A percentile compares a stretch with the other conserved stretches of the same genome.
phyloP scores from a whole-genome alignment of 2,888 invertebrate species.

The Chrysomela aeneicollis region DNA sequence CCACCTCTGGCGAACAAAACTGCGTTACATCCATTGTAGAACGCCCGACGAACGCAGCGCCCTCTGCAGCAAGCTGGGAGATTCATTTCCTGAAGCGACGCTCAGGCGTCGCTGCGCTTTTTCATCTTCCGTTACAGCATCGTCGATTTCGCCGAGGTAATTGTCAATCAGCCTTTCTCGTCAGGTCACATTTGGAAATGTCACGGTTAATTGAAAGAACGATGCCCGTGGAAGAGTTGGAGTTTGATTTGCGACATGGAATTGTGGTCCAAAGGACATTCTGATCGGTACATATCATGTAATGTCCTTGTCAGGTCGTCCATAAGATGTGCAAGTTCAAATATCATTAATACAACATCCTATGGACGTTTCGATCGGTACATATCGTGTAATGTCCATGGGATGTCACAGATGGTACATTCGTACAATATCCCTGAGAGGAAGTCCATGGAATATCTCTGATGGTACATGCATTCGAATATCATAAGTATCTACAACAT shows the following conservation, averaged over 20 bases:
- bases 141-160: neutral
- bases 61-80: neutral
- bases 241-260: slow-evolving; percentile 2
- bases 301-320: no score
- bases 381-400: no score
- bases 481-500: no score
- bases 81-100: neutral
- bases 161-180: slow-evolving; percentile 1
- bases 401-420: no score
- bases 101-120: neutral
- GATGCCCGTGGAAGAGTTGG: neutral
- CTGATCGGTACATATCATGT: no score
- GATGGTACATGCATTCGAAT: no score
- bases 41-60: neutral
- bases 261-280: neutral
- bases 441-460: no score
- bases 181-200: neutral
- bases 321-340: no score
- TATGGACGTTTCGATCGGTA: no score
- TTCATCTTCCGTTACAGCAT: neutral
- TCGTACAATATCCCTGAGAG: no score
- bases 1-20: neutral
- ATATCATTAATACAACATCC: no score
- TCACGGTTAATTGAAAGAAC: slow-evolving; percentile 5
- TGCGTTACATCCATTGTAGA: neutral